Evolutionary conservation across 2,113 vertebrate genomes (phyloP), one percentile per base, ranked within the genome.

Genomic region (Myodes glareolus): DNA sequence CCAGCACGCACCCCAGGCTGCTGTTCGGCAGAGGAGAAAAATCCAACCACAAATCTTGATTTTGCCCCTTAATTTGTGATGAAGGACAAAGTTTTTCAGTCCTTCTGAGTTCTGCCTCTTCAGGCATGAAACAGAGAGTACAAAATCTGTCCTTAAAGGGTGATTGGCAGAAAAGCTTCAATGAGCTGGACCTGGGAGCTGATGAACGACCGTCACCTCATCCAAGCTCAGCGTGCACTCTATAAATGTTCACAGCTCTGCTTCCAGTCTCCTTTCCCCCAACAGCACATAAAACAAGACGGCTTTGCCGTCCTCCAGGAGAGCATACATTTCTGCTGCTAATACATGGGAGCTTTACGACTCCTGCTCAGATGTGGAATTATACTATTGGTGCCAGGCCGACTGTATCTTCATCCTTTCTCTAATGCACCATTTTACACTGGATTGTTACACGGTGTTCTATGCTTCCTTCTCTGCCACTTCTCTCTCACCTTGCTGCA

Each of bases 331-430:
- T 47, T 94, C 31, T 55, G 63, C 89, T 82, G 13, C 89, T 97
- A 96, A 94, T 91, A 92, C 91, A 89, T 84, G 45, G 23, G 68
- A 50, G 7, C 39, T 25, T 92, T 86, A 47, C 70, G 11, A 0
- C 93, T 98, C 72, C 72, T 52, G 72, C 93, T 82, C 92, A 95
- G 90, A 82, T 94, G 67, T 86, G n/a, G 65, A 96, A 94, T 96
- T 93, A 63, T 47, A 84, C 87, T 68, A 50, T 11, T 63, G 77
- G 12, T 68, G 33, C 45, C 68, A 31, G 90, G 39, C 61, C 12
- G 65, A 7, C 58, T 88, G 21, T 47, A 78, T 81, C 68, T 42
- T 90, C 88, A 91, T 92, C 5, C 80, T 86, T 96, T 94, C 31
- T 90, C 68, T 90, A 95, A 77, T 84, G 82, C 67, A 58, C 47